These are phyloP conservation scores for Heteromormyrus szaboi DNA, from an alignment of 2,797 vertebrate species.

Conservation along the genomic window DNA sequence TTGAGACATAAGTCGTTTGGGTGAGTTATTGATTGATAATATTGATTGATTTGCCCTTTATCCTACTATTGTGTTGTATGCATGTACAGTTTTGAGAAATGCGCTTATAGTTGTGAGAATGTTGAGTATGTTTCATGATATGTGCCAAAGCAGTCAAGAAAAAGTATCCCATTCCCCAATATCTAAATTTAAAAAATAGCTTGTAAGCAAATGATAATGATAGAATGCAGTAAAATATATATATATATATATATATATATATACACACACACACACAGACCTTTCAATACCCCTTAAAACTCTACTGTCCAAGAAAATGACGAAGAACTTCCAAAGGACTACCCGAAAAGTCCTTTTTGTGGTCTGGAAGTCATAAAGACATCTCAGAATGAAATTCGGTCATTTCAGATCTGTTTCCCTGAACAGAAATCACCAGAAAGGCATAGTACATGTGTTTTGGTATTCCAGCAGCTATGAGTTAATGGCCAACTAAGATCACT, in stretches of 20 bases:
- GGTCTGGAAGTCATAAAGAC: neutral
- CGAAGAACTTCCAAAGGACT: too few relatives aligned
- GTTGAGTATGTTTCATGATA: neutral
- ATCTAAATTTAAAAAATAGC: neutral
- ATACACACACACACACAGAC: too few relatives aligned
- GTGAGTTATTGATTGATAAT: neutral
- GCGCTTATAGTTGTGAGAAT: neutral
- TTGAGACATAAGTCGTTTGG: neutral
- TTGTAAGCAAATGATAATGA: neutral
- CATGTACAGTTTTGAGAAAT: neutral
- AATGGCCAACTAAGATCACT: neutral
- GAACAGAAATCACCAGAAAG: too few relatives aligned
- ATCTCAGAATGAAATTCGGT: too few relatives aligned
- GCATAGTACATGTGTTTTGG: too few relatives aligned
- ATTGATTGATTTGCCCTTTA: neutral
- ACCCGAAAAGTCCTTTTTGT: too few relatives aligned
- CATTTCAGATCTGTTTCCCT: too few relatives aligned
- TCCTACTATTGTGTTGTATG: neutral
- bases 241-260: too few relatives aligned
- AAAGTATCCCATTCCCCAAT: neutral
- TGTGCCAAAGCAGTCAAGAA: neutral
- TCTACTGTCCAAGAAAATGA: too few relatives aligned
- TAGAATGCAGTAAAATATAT: neutral
- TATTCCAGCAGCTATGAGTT: too few relatives aligned
- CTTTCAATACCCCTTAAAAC: too few relatives aligned